Evolutionary conservation across 2,797 vertebrate genomes (phyloP).

Genomic region (Sebastes melanostomus): DNA sequence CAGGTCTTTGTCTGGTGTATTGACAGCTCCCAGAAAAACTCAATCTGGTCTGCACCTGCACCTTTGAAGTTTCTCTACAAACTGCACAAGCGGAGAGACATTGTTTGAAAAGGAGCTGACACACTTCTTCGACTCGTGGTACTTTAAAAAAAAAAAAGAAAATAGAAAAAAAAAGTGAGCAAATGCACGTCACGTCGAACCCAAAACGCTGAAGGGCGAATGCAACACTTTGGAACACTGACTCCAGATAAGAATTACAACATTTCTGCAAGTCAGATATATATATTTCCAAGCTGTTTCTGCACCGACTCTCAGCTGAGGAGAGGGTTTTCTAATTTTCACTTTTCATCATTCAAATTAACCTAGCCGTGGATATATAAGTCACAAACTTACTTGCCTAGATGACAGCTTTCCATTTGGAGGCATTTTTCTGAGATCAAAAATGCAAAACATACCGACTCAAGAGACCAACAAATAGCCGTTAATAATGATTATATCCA

Average conservation of each 20-base stretch:
- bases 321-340: conserved; percentile 43
- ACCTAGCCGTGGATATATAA: not conserved
- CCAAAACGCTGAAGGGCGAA: conserved; percentile 46
- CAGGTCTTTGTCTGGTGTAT: conserved; percentile 44
- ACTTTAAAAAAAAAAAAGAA: not conserved
- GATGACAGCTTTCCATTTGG: conserved; percentile 46
- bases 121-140: conserved; percentile 10
- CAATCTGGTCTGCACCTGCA: conserved; percentile 48
- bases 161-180: conserved; percentile 4
- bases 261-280: conserved; percentile 29
- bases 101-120: conserved; percentile 52
- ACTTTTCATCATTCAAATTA: conserved; percentile 37
- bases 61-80: conserved; percentile 46
- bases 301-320: conserved; percentile 12
- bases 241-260: conserved; percentile 34
- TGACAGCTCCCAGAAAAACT: conserved; percentile 52
- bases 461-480: conserved; percentile 11
- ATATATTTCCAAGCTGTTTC: conserved; percentile 25
- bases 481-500: conserved; percentile 5
- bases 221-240: conserved; percentile 46
- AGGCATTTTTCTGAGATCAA: conserved; percentile 23
- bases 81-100: conserved; percentile 28
- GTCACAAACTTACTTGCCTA: conserved; percentile 30
- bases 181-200: conserved; percentile 44
- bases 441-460: conserved; percentile 37